Evolutionary conservation across 2,113 vertebrate species (phyloP), one percentile per base, ranked within the genome.

Genomic region (Colius striatus): DNA sequence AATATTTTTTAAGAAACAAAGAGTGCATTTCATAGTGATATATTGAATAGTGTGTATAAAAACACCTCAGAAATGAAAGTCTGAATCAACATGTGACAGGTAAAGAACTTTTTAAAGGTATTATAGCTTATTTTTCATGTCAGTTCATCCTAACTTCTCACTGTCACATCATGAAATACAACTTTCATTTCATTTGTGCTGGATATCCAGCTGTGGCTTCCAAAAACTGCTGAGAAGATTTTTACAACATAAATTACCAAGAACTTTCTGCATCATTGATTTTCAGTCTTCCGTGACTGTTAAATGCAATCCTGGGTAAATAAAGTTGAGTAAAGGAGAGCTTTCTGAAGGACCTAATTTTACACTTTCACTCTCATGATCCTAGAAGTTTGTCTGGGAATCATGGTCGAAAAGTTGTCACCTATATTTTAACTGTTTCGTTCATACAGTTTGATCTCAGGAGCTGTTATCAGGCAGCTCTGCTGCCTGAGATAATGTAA

Each of bases 251-350:
- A 95, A 98, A 98, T 98, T 97, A 96, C 74, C 84, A 81, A 94
- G 78, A 96, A 92, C 93, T 98, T 98, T 98, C 98, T 97, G 97
- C 98, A 97, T 98, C 97, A 20, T 97, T 98, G 96, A 95, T 92
- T 96, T 96, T 98, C 98, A 98, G 94, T 98, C 97, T 97, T 96
- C 96, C 95, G 58, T 97, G 97, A 96, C 97, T 98, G 97, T 90
- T 93, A 96, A 96, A 89, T 96, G 95, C 83, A 90, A 67, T 58
- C 55, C 70, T 23, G 18, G 54, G 68, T 89, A 95, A 95, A 88
- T 63, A 84, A 61, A 51, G 34, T 14, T 6, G 34, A 86, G 50
- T 30, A 63, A 87, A 45, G 53, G 70, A 63, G n/a, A 54, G 22
- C 22, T 81, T 95, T 74, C 74, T 72, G 54, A 75, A 86, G 58